Base-by-base conservation (phyloP, 2,888 invertebrate genomes). In the Tortricodes alternella region DNA sequence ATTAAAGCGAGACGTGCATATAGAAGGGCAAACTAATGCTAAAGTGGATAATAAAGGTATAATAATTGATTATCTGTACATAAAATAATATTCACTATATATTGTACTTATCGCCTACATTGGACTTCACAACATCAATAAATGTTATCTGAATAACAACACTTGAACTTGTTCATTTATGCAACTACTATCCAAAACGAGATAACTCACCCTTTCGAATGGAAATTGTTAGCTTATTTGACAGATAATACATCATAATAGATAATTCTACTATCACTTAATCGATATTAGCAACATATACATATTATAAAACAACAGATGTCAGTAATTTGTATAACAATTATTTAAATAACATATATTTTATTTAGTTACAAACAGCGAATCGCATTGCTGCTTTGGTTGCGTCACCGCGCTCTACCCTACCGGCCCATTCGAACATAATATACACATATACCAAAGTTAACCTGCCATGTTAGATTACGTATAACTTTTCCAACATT, bases 151-250 rank as follows among this genome's bases (percentile, higher is more conserved):
- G 66, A 73, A 77, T 70, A 76, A 70, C 65, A 64, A 68, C 83
- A 85, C 87, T 88, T 66, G 65, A 83, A 76, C 68, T 71, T 77
- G 78, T 83, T 82, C 78, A 83, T 83, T 76, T 82, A 79, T 64
- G 68, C 70, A 71, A 74, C 74, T 76, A 78, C 73, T 68, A 73
- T 65, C 74, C 77, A 71, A 73, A 72, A 73, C 57, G 58, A 64
- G 83, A 84, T 86, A 83, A 76, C 73, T 65, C 63, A 66, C 70
- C 69, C 71, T 68, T 64, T 62, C 67, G 65, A 64, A 64, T 70
- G 68, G 73, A 76, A 78, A 73, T 73, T 74, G 80, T 74, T 77
- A 75, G 74, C 71, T 74, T 74, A 82, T 83, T 77, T 80, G 81
- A 81, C 80, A 82, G 81, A 78, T 79, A 83, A 82, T 80, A 73